These are phyloP conservation scores for Corythaeola cristata DNA, from an alignment of 2,113 vertebrate genomes.

Conservation along the genomic window DNA sequence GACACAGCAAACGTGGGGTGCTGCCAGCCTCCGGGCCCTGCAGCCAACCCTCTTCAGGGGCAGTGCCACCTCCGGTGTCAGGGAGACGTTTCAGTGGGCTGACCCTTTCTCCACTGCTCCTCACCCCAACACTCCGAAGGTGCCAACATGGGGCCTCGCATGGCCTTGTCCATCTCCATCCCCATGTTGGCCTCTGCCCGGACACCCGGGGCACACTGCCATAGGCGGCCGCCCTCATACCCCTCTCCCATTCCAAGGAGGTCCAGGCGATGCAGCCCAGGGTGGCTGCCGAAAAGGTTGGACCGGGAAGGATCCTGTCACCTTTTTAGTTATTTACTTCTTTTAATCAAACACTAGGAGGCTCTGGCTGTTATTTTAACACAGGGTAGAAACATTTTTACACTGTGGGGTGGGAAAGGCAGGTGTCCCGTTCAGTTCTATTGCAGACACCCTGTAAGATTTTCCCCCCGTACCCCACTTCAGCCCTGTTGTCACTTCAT, in stretches of 20 bases:
- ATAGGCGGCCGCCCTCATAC: rapidly evolving
- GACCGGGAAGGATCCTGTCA: neutral
- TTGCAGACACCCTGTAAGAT: rapidly evolving
- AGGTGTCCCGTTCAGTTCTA: neutral
- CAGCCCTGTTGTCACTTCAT: neutral
- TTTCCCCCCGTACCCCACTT: neutral
- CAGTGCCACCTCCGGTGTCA: rapidly evolving
- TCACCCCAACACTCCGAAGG: neutral
- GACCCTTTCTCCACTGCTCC: too few relatives aligned
- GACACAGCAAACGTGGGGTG: neutral
- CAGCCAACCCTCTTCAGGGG: neutral
- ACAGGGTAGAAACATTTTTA: neutral
- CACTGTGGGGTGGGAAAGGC: neutral
- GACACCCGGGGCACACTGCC: rapidly evolving
- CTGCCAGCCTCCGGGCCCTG: neutral
- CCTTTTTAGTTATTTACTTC: neutral
- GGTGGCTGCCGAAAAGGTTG: neutral
- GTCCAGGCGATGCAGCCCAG: rapidly evolving
- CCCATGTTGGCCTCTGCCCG: too few relatives aligned
- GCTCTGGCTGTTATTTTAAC: neutral
- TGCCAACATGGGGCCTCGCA: rapidly evolving
- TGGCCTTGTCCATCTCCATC: neutral
- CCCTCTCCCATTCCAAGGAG: neutral
- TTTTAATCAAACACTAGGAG: neutral
- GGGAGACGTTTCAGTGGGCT: neutral